phyloP scores from a whole-genome alignment of 2,888 invertebrate genomes.

The Xestoiulus laeticollis region DNA sequence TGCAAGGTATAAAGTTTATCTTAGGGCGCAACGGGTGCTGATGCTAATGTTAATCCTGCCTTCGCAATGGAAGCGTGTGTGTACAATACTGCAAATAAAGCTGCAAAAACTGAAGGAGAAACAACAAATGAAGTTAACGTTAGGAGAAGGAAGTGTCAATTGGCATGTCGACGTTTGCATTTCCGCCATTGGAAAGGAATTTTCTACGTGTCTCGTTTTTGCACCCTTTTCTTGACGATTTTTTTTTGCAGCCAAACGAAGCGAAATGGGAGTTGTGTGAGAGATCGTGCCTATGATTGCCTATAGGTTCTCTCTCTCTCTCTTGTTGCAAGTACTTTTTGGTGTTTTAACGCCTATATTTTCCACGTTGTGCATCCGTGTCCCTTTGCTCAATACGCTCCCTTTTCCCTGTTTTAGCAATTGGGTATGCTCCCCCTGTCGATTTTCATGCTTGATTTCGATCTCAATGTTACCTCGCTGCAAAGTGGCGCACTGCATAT shows the following conservation, averaged over 20 bases:
- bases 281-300: not conserved
- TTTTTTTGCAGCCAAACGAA: not conserved
- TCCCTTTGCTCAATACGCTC: not conserved
- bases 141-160: conserved; percentile 27
- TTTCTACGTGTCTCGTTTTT: not conserved
- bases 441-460: conserved; percentile 46
- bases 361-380: not conserved
- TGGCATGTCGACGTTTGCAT: conserved; percentile 39
- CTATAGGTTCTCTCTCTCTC: not conserved
- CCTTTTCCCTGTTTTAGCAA: conserved; percentile 32
- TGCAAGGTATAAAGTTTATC: too few species aligned
- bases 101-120: not conserved
- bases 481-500: conserved; percentile 29
- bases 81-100: not conserved
- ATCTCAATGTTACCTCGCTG: conserved; percentile 31
- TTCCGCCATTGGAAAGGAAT: conserved; percentile 23
- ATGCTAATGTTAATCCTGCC: not conserved
- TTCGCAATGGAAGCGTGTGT: not conserved
- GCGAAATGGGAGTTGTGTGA: not conserved
- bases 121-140: not conserved
- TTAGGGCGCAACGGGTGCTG: too few species aligned
- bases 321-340: not conserved
- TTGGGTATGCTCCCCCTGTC: conserved; percentile 25
- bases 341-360: not conserved
- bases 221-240: not conserved